phyloP scores from a whole-genome alignment of 2,888 invertebrate genomes.

The Troilus luridus region DNA sequence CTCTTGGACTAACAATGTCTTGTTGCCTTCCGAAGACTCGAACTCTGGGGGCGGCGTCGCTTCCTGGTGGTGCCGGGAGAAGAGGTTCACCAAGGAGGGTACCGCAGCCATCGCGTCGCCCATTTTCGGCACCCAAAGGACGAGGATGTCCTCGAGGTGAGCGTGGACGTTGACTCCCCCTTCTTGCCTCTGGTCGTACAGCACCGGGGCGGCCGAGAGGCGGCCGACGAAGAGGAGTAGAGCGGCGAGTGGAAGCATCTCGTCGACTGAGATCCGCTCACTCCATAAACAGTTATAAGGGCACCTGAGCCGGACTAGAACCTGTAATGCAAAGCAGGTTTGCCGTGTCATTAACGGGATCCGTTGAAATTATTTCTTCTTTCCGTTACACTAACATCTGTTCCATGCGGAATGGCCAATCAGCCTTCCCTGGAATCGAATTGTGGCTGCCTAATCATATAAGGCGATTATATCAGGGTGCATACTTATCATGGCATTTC shows the following conservation, averaged over 20 bases:
- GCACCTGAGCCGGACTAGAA: slow-evolving; percentile 15
- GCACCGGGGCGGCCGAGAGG: slow-evolving; percentile 54
- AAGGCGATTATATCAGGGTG: neutral
- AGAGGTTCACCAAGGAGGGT: slow-evolving; percentile 58
- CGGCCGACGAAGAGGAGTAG: slow-evolving; percentile 42
- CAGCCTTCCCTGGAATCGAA: neutral
- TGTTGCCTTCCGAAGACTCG: slow-evolving; percentile 52
- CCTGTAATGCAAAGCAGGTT: slow-evolving; percentile 41
- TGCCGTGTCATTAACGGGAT: slow-evolving; percentile 42
- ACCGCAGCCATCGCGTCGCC: slow-evolving; percentile 66
- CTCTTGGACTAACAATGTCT: neutral
- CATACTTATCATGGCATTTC: neutral
- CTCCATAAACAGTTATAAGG: slow-evolving; percentile 30
- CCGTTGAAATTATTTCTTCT: neutral
- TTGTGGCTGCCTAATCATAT: neutral
- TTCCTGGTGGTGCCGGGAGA: slow-evolving; percentile 51
- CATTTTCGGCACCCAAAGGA: slow-evolving; percentile 74
- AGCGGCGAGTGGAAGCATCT: slow-evolving; percentile 12
- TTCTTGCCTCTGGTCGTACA: slow-evolving; percentile 82
- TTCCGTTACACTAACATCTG: slow-evolving; percentile 17
- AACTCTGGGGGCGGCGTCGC: slow-evolving; percentile 58
- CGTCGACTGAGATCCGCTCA: slow-evolving; percentile 39
- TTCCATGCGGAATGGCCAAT: neutral
- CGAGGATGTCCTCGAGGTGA: slow-evolving; percentile 81
- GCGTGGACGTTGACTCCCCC: slow-evolving; percentile 82